Evolutionary conservation across 2,888 invertebrate species (phyloP).

Genomic region (Cyclophora punctaria): DNA sequence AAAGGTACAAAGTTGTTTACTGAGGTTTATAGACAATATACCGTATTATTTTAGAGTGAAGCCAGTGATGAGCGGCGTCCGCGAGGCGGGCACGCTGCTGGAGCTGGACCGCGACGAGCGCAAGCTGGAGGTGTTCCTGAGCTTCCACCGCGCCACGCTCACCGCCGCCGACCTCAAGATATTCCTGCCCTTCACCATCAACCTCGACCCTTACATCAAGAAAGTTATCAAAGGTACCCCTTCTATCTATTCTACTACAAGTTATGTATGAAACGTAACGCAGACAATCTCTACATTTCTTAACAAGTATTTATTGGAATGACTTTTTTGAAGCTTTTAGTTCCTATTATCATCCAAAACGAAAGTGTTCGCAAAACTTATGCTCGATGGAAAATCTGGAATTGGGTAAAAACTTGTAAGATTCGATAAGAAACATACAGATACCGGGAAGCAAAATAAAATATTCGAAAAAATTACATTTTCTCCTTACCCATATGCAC

Average conservation of each 20-base stretch:
- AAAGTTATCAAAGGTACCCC: conserved; percentile 93
- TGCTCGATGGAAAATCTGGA: too few relatives aligned
- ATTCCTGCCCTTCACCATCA: conserved; percentile 98
- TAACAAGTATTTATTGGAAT: not conserved
- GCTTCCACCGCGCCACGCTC: conserved; percentile 89
- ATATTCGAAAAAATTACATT: too few relatives aligned
- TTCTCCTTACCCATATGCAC: too few relatives aligned
- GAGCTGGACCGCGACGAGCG: conserved; percentile 96
- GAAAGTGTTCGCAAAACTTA: too few relatives aligned
- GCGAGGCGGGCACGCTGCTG: conserved; percentile 90
- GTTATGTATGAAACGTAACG: too few relatives aligned
- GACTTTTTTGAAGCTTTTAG: too few relatives aligned
- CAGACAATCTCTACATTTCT: not conserved
- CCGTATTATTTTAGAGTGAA: conserved; percentile 77
- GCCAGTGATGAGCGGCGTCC: conserved; percentile 85
- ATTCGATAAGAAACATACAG: too few relatives aligned
- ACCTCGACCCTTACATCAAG: conserved; percentile 97
- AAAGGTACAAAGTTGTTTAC: not conserved
- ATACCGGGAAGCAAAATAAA: too few relatives aligned
- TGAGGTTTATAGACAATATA: too few relatives aligned
- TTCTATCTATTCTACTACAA: too few relatives aligned
- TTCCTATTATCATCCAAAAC: too few relatives aligned
- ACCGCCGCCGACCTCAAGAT: conserved; percentile 92
- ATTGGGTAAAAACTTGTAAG: too few relatives aligned
- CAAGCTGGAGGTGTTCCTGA: conserved; percentile 94